Evolutionary conservation across 2,113 vertebrate species (phyloP).

Genomic region (Actenoides lindsayi): DNA sequence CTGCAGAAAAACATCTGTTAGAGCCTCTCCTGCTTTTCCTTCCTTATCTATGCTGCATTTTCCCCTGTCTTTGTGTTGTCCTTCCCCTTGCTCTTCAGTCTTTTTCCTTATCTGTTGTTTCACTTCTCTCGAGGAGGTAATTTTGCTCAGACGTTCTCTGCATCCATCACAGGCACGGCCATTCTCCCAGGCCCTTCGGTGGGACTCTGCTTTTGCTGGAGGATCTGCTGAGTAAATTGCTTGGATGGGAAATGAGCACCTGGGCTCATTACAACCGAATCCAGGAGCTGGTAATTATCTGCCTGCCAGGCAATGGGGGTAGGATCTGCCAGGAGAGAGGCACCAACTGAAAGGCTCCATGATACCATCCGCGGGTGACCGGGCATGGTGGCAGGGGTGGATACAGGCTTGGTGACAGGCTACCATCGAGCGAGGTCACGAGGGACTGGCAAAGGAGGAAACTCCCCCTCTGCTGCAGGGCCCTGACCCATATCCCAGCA

Average conservation of each 20-base stretch:
- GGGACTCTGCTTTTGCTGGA: neutral
- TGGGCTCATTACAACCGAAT: constrained; percentile 7
- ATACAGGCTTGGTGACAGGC: neutral
- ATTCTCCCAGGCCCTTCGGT: neutral
- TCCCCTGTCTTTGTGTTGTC: neutral
- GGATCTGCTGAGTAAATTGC: constrained; percentile 32
- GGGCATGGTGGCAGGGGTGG: neutral
- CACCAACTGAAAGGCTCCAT: rapidly evolving
- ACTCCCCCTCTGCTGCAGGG: neutral
- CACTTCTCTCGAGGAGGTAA: neutral
- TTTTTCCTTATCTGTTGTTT: neutral
- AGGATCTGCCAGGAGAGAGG: neutral
- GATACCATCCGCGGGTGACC: rapidly evolving
- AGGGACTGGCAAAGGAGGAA: neutral
- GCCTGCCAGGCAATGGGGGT: neutral
- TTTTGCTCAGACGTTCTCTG: neutral
- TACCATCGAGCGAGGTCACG: rapidly evolving
- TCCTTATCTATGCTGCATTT: neutral
- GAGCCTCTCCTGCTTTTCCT: neutral
- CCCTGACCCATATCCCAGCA: neutral
- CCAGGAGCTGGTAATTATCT: constrained; percentile 7
- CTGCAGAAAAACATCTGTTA: neutral
- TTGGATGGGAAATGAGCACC: constrained; percentile 52
- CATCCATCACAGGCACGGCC: neutral
- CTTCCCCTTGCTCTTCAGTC: neutral